A percentile compares a stretch with the other conserved stretches of the same genome.
phyloP scores from a whole-genome alignment of 2,113 vertebrate species.

The Herpailurus yagouaroundi region DNA sequence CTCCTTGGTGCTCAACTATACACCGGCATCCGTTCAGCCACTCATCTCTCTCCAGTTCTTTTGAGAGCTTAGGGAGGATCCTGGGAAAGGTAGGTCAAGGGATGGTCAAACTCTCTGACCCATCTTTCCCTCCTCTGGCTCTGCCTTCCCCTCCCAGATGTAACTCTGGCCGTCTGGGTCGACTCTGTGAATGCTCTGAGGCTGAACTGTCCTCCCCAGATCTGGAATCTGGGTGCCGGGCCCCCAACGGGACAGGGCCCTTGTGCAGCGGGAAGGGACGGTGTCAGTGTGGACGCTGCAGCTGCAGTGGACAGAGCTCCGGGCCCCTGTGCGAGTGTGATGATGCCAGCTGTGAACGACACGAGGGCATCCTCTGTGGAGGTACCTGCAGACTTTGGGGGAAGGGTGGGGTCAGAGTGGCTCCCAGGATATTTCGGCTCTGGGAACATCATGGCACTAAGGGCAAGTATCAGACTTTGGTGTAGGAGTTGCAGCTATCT shows the following conservation, averaged over 20 bases:
- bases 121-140: background rate
- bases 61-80: background rate
- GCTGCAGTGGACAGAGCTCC: constrained; percentile 78
- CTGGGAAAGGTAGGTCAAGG: background rate
- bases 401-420: background rate
- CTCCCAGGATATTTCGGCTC: background rate
- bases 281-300: constrained; percentile 86
- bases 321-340: constrained; percentile 86
- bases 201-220: constrained; percentile 60
- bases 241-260: constrained; percentile 69
- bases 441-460: background rate
- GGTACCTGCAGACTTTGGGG: constrained; percentile 75
- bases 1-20: background rate
- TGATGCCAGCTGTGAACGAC: constrained; percentile 81
- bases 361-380: constrained; percentile 83
- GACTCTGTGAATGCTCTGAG: constrained; percentile 83
- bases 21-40: background rate
- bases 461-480: background rate
- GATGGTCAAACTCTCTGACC: background rate
- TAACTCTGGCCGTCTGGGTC: constrained; percentile 78
- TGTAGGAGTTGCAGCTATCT: background rate
- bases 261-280: constrained; percentile 84
- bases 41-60: background rate
- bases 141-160: constrained; percentile 79
- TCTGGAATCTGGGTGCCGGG: constrained; percentile 79